Base-by-base conservation (phyloP, 2,888 invertebrate genomes). In the Oxytorus armatus region DNA sequence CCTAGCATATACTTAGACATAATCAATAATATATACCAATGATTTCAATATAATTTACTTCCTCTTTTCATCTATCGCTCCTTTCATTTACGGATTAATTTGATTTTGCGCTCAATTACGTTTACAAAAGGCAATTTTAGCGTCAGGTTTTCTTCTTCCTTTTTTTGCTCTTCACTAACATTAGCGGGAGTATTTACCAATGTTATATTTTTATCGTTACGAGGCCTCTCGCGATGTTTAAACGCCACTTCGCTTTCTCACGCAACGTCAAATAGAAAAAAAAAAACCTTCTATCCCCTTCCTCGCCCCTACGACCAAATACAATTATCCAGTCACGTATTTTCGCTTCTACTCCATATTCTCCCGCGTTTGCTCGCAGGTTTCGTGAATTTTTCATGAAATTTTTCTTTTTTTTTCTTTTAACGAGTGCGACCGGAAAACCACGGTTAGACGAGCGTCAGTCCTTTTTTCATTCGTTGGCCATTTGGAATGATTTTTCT, bases 21-120 rank as follows among this genome's bases (percentile, higher is more conserved):
- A 77, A 81, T 81, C 78, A 79, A 81, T 81, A 85, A 86, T 85
- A 85, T 85, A 85, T 86, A 86, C 85, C 74, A 85, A 86, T 87
- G 82, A 84, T 86, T 85, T 86, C 85, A 86, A 86, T 79, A 85
- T 83, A 77, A 79, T 76, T 80, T 69, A 77, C 36, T 73, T 69
- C 77, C 47, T 59, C 21, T 39, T 76, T 51, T 18, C 70, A 61
- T 68, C 61, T 25, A 74, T 82, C 72, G 83, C 53, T 83, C 73
- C 82, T 85, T 88, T 85, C 82, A 87, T 85, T 87, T 87, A 87
- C 70, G 86, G 83, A 82, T 88, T 88, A 88, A 83, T 91, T 92
- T 91, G 91, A 91, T 92, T 90, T 90, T 89, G 88, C 88, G 91
- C 91, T 92, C 91, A 89, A 89, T 90, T 89, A 89, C 82, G 84